Evolutionary conservation across 2,888 invertebrate species (phyloP).

Genomic region (Octonoba sinensis): DNA sequence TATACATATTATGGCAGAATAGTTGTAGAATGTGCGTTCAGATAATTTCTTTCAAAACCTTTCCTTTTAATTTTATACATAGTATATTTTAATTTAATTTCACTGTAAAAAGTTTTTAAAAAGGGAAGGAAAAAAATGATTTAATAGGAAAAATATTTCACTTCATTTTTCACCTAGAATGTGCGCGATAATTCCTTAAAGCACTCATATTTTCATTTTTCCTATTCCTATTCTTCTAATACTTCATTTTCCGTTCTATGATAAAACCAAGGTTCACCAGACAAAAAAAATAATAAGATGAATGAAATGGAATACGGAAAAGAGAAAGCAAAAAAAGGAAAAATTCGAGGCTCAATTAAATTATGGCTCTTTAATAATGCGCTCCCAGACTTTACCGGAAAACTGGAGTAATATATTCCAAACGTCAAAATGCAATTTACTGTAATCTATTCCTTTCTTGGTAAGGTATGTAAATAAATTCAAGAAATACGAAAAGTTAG

Average conservation of each 20-base stretch:
- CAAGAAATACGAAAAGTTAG: not conserved
- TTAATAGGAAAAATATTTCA: too few species aligned
- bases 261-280: conserved; percentile 15
- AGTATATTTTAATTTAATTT: too few species aligned
- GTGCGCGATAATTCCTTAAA: too few species aligned
- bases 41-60: too few species aligned
- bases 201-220: not conserved
- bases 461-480: conserved; percentile 37
- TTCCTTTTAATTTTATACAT: too few species aligned
- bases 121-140: too few species aligned
- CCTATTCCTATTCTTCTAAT: conserved; percentile 5
- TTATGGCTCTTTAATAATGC: conserved; percentile 56
- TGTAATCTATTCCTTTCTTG: conserved; percentile 36
- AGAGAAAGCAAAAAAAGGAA: conserved; percentile 7
- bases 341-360: conserved; percentile 51
- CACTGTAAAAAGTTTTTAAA: too few species aligned
- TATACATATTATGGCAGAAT: too few species aligned
- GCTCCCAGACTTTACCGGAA: conserved; percentile 14
- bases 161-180: too few species aligned
- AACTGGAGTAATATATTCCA: conserved; percentile 30
- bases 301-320: conserved; percentile 47
- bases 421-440: conserved; percentile 54
- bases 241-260: conserved; percentile 7
- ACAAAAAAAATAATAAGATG: conserved; percentile 42
- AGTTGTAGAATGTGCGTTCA: too few species aligned